Evolutionary conservation across 2,888 invertebrate species (phyloP).

Genomic region (Amaurobius ferox): DNA sequence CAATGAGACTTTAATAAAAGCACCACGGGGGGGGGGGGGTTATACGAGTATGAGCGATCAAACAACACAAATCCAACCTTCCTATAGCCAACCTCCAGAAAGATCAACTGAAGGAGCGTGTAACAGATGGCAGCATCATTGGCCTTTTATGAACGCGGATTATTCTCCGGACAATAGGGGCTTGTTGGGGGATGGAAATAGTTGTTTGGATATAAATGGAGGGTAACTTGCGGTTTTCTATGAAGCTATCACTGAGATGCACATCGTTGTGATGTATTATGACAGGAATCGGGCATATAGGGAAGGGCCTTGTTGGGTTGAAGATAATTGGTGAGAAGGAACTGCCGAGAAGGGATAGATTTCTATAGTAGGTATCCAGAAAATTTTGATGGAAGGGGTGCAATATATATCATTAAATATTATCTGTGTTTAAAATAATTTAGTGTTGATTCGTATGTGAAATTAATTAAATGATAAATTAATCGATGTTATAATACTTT

Average conservation of each 20-base stretch:
- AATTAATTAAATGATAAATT: too few species aligned
- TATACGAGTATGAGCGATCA: not conserved
- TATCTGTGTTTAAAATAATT: too few species aligned
- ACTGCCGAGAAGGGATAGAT: not conserved
- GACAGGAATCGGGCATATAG: constrained; percentile 28
- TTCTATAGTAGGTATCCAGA: too few species aligned
- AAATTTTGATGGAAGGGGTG: too few species aligned
- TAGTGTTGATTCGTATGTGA: too few species aligned
- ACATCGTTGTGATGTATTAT: constrained; percentile 64
- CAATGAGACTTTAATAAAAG: not conserved
- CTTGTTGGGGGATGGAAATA: constrained; percentile 27
- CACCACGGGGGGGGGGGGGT: not conserved
- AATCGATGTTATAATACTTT: too few species aligned
- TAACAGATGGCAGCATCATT: constrained; percentile 67
- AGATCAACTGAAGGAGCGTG: constrained; percentile 51
- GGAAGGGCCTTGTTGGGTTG: not conserved
- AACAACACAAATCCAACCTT: not conserved
- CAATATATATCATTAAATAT: too few species aligned
- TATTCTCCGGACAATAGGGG: constrained; percentile 38
- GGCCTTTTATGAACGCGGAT: constrained; percentile 51
- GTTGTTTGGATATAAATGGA: constrained; percentile 1
- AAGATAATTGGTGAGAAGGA: constrained; percentile 1
- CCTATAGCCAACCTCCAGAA: constrained; percentile 24
- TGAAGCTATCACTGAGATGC: constrained; percentile 66
- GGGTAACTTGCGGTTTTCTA: constrained; percentile 30